These are phyloP conservation scores for Peromyscus nudipes DNA, from an alignment of 2,797 vertebrate species.

Conservation along the genomic window DNA sequence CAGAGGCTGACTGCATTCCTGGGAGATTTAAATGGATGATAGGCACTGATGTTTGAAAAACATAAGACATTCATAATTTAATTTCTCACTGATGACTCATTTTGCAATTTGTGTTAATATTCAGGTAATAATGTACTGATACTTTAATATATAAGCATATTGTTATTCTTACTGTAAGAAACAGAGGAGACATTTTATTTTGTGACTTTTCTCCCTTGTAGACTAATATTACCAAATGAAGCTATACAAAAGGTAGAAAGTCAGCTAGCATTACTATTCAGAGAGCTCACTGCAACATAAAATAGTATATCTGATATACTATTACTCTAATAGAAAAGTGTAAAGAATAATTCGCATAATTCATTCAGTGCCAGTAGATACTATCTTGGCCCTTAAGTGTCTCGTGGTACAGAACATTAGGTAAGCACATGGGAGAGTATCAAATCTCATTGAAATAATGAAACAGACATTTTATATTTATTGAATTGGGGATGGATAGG, in stretches of 20 bases:
- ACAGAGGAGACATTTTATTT: slow-evolving; percentile 14
- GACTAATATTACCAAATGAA: slow-evolving; percentile 22
- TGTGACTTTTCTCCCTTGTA: background rate
- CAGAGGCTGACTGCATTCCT: background rate
- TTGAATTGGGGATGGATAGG: background rate
- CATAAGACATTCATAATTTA: background rate
- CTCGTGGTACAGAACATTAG: slow-evolving; percentile 12
- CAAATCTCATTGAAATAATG: slow-evolving; percentile 7
- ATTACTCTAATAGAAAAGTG: background rate
- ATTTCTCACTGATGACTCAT: slow-evolving; percentile 39
- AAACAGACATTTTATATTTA: slow-evolving; percentile 26
- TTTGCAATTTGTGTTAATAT: slow-evolving; percentile 58
- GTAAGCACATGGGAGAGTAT: background rate
- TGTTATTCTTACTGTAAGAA: background rate
- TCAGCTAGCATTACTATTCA: background rate
- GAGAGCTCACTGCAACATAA: background rate
- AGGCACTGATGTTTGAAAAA: slow-evolving; percentile 24
- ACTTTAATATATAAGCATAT: slow-evolving; percentile 51
- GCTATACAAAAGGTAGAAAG: background rate
- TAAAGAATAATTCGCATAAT: background rate
- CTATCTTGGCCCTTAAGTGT: background rate
- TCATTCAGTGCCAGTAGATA: slow-evolving; percentile 16
- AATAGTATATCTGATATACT: background rate
- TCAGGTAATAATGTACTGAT: background rate
- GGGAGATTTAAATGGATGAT: background rate